phyloP scores from a whole-genome alignment of 2,888 invertebrate genomes.

The Drosophila quinaria region DNA sequence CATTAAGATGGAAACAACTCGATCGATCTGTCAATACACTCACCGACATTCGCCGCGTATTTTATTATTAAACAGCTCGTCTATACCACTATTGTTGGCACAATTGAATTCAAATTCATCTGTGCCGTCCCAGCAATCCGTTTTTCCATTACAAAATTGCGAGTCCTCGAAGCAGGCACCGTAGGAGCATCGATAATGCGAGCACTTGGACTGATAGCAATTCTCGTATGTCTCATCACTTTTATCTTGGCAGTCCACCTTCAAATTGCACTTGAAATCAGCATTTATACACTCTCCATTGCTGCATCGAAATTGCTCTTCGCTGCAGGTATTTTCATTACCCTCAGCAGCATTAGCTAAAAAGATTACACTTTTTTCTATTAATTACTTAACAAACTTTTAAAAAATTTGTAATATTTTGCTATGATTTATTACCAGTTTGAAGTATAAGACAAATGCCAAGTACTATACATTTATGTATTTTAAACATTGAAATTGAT shows the following conservation, averaged over 20 bases:
- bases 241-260: constrained; percentile 30
- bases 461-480: neutral
- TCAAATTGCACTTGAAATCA: constrained; percentile 14
- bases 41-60: constrained; percentile 6
- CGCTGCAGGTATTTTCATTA: neutral
- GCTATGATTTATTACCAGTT: constrained; percentile 5
- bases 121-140: constrained; percentile 38
- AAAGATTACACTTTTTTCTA: neutral
- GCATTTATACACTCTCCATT: constrained; percentile 20
- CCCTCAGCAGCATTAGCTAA: neutral
- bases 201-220: constrained; percentile 23
- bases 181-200: constrained; percentile 18
- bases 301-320: constrained; percentile 26
- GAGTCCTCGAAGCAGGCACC: constrained; percentile 20
- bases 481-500: constrained; percentile 1
- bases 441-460: constrained; percentile 10
- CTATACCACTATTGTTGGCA: accelerated
- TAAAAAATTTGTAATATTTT: neutral
- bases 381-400: neutral
- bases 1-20: neutral
- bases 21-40: neutral
- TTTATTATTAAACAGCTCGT: neutral
- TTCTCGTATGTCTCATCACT: constrained; percentile 42
- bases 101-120: constrained; percentile 30
- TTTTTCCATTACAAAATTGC: constrained; percentile 13